Base-by-base conservation (phyloP, 2,888 invertebrate species). In the Scaptomyza tumidula region DNA sequence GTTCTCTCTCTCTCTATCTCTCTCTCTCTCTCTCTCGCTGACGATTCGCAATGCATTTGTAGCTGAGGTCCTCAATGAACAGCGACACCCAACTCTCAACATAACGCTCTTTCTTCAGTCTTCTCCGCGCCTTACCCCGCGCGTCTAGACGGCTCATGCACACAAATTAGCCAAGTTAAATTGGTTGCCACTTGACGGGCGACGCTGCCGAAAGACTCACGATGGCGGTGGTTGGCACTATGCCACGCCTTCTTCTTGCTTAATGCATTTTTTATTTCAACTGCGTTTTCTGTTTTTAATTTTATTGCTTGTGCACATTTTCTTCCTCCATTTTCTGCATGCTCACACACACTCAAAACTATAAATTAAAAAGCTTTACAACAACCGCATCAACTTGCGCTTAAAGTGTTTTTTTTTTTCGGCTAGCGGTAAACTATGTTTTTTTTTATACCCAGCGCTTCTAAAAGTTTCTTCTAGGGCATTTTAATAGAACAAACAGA, bases 111-210 rank as follows among this genome's bases (percentile, higher is more conserved):
- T 5, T 33, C 19, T 1, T 9, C 9, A 7, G 16, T 13, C 6
- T 14, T 6, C 14, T 14, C n/a, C n/a, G n/a, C n/a, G n/a, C n/a
- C 16, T 16, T 9, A 16, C 1, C 3, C 7, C 33, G 9, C 33
- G 2, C 33, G 67, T 77, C 73, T 73, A 77, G 78, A 77, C 75
- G 69, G 50, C 63, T 46, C 72, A 35, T 59, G 71, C 69, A 72
- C 70, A 69, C 69, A 85, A 83, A 83, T 83, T 83, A 83, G 83
- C 87, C 85, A 73, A 86, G 81, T 78, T 65, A 84, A 83, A 83
- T 78, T 86, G 84, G 81, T 78, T 78, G 85, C 55, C 74, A 82
- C 81, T 82, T 82, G 63, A 69, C 54, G 82, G 11, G 24, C 33
- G 7, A 24, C 19, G 33, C 14, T 46, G 45, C 45, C 41, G 46